Base-by-base conservation (phyloP, 1,140 invertebrate genomes). In the Drosophila bipectinata region DNA sequence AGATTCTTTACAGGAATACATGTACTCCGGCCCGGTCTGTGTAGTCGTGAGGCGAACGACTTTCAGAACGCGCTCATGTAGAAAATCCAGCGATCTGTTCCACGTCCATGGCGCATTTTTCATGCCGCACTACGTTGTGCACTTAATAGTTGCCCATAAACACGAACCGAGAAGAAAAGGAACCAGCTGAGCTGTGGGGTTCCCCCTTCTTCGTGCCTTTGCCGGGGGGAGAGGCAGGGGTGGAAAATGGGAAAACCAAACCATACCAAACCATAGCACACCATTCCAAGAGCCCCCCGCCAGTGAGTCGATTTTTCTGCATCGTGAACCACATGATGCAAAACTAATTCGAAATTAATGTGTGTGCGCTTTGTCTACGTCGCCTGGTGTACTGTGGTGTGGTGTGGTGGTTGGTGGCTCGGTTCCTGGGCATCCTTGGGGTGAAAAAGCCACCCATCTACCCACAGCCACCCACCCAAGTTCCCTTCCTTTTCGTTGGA, bases 281-380 rank as follows among this genome's bases (percentile, higher is more conserved):
- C 24, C 24, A 26, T 28, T 7, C 10, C 3, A 30, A 14, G 12
- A 48, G 34, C 34, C 47, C 56, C 56, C 55, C 48, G 62, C 34
- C 76, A 61, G 63, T 59, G 79, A 82, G 74, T 82, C 77, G 84
- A 88, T 88, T 88, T 88, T 88, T 88, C 84, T 88, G 84, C 84
- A 89, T 88, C 84, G 84, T 89, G 84, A 88, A 89, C 77, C 84
- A 89, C 79, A 89, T 89, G 84, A 89, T 89, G 84, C 84, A 89
- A 89, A 89, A 89, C 84, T 89, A 89, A 89, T 89, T 89, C 77
- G 84, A 89, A 89, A 89, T 89, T 89, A 89, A 89, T 89, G 84
- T 84, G 84, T 89, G 84, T 89, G 79, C 76, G 83, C 82, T 88
- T 82, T 88, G 83, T 85, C 82, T 85, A 67, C 76, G 77, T 64